Evolutionary conservation across 2,113 vertebrate genomes (phyloP), one percentile per base, ranked within the genome.

Genomic region (Prietella phreatophila): DNA sequence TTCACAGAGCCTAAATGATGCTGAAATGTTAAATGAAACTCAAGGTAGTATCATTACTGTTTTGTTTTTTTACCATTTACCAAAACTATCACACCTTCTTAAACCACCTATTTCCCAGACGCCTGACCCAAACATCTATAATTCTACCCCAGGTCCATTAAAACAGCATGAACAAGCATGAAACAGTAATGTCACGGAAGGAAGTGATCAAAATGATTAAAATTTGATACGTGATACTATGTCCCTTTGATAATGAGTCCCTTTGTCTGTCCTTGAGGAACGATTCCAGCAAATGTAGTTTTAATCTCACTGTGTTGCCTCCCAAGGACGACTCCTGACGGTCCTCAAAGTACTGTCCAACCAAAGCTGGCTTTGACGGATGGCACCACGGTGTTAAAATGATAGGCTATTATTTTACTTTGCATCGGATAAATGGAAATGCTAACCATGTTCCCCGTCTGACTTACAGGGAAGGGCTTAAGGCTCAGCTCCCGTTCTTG

Each of bases 351-450:
- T 82, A n/a, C 88, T 33, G 91, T 88, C 88, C 92, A 89, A 89
- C 92, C 90, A 1, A 86, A 82, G 63, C 81, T 27, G 92, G 91
- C 89, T 94, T 93, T 96, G 95, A 96, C 91, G 91, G 94, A 96
- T 95, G 94, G 93, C 90, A 91, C 91, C 81, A 67, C 91, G 47
- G 83, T 88, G 90, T 36, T 87, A 36, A 90, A 94, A 92, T 96
- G 95, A 96, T 95, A 93, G 95, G 93, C 94, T 94, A 95, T 95
- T 95, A 96, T 95, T 95, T 95, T 92, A 94, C 94, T 94, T 94
- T 95, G 94, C 94, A 94, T 95, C 91, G 94, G 92, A 94, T 94
- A 94, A 96, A 95, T 95, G 94, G 92, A 90, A 83, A 89, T 67
- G 91, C 87, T 27, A 89, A 89, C 86, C 92, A 78, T 93, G 93